Percentiles rank a stretch among this genome's conserved stretches.
phyloP scores from a whole-genome alignment of 2,113 vertebrate genomes.

The human region GRCh38 chr16:24167001-24167500 shows the following conservation, averaged over 20 bases:
- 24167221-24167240: slow-evolving; percentile 21
- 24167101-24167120: slow-evolving; percentile 77
- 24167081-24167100: slow-evolving; percentile 77
- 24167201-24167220: background rate
- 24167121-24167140: slow-evolving; percentile 76
- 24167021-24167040: slow-evolving; percentile 67
- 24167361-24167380: no score
- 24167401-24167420: no score
- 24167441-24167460: no score
- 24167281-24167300: background rate
- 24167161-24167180: slow-evolving; percentile 51
- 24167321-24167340: background rate
- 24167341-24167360: background rate
- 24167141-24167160: background rate
- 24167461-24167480: no score
- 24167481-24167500: no score
- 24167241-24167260: background rate
- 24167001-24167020: slow-evolving; percentile 61
- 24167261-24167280: background rate
- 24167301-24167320: background rate
- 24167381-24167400: background rate
- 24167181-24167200: background rate
- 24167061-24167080: slow-evolving; percentile 82
- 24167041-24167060: slow-evolving; percentile 79
- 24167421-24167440: no score